A percentile compares a stretch with the other conserved stretches of the same genome.
phyloP scores from a whole-genome alignment of 2,888 invertebrate genomes.

The Trichogramma dendrolimi region DNA sequence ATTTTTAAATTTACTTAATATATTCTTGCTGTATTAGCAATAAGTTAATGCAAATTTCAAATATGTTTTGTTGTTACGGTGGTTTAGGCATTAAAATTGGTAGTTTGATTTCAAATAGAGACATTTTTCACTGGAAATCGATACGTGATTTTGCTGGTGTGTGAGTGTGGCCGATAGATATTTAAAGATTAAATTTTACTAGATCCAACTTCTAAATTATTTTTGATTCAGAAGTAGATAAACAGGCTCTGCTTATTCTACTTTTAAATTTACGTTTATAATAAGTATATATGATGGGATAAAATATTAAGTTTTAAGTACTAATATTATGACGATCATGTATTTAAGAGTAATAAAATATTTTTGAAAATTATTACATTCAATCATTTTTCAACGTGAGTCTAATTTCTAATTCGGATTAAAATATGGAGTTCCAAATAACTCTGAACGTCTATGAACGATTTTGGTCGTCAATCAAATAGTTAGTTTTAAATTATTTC shows the following conservation, averaged over 20 bases:
- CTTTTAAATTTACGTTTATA: neutral
- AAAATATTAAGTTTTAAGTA: neutral
- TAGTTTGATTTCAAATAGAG: no score
- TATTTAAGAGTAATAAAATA: neutral
- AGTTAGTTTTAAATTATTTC: neutral
- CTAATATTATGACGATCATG: neutral
- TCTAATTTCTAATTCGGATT: neutral
- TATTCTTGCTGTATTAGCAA: no score
- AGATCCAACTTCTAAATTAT: neutral
- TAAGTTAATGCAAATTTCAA: no score
- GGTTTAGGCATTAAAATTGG: no score
- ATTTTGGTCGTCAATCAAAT: neutral
- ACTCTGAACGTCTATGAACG: no score
- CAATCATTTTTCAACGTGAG: neutral
- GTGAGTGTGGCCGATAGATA: no score
- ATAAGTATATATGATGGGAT: neutral
- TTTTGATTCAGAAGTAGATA: neutral
- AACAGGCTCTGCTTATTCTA: neutral
- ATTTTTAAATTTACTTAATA: no score
- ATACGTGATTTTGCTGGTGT: no score
- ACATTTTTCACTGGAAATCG: no score
- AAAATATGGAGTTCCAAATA: neutral
- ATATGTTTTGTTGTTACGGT: no score
- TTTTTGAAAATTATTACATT: neutral
- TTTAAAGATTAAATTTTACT: neutral